phyloP scores from a whole-genome alignment of 2,888 invertebrate species.

The Germaria angustata region DNA sequence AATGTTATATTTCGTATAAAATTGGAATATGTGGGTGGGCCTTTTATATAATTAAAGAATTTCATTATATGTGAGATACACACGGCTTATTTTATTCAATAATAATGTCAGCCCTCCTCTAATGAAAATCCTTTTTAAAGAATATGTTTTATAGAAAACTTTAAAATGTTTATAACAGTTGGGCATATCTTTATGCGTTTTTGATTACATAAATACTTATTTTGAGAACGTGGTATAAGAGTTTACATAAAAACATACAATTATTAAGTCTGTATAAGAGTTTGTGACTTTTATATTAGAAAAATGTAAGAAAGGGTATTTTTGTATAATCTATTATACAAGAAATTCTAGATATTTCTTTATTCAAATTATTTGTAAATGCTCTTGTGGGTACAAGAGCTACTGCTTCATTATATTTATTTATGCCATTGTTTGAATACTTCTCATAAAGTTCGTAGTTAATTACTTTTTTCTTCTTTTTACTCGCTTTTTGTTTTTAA shows the following conservation, averaged over 20 bases:
- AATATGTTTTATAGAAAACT: too few relatives aligned
- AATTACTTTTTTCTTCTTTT: constrained; percentile 5
- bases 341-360: neutral
- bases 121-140: too few relatives aligned
- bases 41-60: too few relatives aligned
- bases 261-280: neutral
- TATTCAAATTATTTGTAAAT: neutral
- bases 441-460: neutral
- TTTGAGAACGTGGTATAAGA: neutral
- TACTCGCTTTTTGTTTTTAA: neutral
- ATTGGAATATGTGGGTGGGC: too few relatives aligned
- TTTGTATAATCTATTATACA: neutral
- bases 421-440: neutral
- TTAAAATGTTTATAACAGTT: too few relatives aligned
- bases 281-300: neutral
- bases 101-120: too few relatives aligned
- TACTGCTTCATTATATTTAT: neutral
- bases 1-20: too few relatives aligned
- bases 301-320: neutral
- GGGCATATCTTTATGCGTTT: too few relatives aligned
- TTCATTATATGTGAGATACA: too few relatives aligned
- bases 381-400: neutral
- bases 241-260: neutral
- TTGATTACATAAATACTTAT: neutral
- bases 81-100: too few relatives aligned